A percentile compares a stretch with the other conserved stretches of the same genome.
These are phyloP conservation scores for Plecotus auritus DNA, from an alignment of 2,113 vertebrate species.

Conservation along the genomic window DNA sequence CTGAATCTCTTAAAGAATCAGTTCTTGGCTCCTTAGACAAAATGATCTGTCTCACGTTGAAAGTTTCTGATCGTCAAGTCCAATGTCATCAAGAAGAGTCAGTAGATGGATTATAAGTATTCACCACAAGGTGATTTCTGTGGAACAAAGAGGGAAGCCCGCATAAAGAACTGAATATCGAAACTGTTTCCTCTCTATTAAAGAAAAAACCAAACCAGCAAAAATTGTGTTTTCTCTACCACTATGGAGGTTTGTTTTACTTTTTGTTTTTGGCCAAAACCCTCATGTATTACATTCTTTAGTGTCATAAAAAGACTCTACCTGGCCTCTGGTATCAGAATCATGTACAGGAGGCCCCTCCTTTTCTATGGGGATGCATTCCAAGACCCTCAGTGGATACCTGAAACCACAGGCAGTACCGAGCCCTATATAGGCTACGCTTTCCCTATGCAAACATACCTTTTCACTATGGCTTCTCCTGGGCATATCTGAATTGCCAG, in stretches of 20 bases:
- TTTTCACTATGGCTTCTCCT: not conserved
- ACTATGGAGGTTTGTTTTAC: not conserved
- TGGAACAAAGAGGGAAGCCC: not conserved
- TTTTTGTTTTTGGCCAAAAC: not conserved
- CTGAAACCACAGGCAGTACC: not conserved
- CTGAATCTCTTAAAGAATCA: conserved; percentile 17
- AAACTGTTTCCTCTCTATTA: not conserved
- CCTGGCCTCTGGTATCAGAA: not conserved
- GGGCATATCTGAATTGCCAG: not conserved
- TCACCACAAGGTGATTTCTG: not conserved
- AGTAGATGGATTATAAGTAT: not conserved
- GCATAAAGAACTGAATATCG: not conserved
- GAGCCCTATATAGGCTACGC: no score
- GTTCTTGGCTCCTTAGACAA: conserved; percentile 27
- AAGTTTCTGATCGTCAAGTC: conserved; percentile 40
- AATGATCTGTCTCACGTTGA: not conserved
- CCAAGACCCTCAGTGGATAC: not conserved
- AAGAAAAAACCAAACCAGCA: not conserved
- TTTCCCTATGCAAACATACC: not conserved
- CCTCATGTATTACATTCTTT: not conserved
- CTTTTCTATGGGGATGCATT: not conserved
- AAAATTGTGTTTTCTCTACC: not conserved
- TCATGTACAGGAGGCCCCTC: not conserved
- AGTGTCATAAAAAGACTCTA: not conserved
- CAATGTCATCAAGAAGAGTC: conserved; percentile 8